Base-by-base conservation (phyloP, 2,113 vertebrate genomes). In the Elgaria multicarinata region DNA sequence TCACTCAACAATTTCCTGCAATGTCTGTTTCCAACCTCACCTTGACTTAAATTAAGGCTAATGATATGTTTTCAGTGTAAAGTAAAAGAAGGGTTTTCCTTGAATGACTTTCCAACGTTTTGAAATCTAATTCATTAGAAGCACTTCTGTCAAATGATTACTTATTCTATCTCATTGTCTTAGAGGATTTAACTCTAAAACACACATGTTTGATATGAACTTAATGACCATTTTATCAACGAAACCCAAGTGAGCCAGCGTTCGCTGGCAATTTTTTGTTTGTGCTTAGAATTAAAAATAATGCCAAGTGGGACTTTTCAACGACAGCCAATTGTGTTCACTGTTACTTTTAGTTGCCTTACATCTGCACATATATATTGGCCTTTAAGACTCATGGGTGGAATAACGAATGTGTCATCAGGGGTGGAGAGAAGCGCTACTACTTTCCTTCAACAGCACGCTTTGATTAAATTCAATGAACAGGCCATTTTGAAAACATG, bases 1-100 rank as follows among this genome's bases (percentile, higher is more conserved):
- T 93, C 95, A 90, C 94, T 95, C 91, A 89, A 95, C 91, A 95
- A 92, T 95, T 95, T 93, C 89, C 93, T 93, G 86, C 62, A 66
- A 94, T 36, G 92, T 87, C 92, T 95, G 39, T 87, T 92, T 88
- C 88, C 58, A 85, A 90, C 67, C 90, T 90, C 94, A 94, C 94
- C 95, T 96, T 93, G 93, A 95, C 94, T 96, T 94, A 95, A 95
- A 96, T 96, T 91, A 95, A 94, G 88, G 94, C 92, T 96, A 96
- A 96, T 93, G 91, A 94, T 93, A 91, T 95, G 93, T 96, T 98
- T 97, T 97, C 95, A 94, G 92, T 96, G 94, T 96, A 95, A 91
- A 90, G 91, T 93, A 94, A 96, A 94, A 91, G 85, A 94, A 89
- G 83, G 87, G 74, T 94, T 94, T 97, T 94, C 91, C 93, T 95